phyloP scores from a whole-genome alignment of 2,113 vertebrate species.

The Hyaena hyaena region DNA sequence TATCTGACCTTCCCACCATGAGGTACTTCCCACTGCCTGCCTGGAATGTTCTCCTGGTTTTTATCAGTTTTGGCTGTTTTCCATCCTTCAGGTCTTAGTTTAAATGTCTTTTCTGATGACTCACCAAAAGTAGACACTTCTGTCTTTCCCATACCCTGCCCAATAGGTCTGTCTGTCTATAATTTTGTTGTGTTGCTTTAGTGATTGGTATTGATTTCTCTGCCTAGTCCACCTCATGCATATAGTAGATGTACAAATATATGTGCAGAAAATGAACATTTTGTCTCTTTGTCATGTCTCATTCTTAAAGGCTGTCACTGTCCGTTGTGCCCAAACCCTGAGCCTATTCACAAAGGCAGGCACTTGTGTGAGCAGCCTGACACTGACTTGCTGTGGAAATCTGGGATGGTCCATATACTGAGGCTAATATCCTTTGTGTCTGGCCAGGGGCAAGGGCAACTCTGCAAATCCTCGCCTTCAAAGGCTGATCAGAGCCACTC shows the following conservation, averaged over 20 bases:
- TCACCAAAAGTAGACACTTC: not conserved
- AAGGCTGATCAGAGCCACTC: not conserved
- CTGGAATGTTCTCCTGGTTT: not conserved
- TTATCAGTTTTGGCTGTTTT: not conserved
- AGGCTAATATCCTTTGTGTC: not conserved
- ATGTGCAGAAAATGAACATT: not conserved
- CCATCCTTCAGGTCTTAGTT: not conserved
- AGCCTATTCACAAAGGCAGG: not conserved
- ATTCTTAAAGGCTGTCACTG: not conserved
- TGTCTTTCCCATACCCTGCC: not conserved
- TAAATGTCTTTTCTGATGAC: not conserved
- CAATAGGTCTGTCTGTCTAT: not conserved
- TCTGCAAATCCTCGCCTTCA: not conserved
- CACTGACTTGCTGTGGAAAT: not conserved
- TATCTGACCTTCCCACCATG: not conserved
- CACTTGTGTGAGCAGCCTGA: not conserved
- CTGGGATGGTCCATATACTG: not conserved
- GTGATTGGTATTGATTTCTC: not conserved
- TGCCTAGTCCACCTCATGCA: not conserved
- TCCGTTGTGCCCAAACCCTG: not conserved
- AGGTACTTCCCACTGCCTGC: not conserved
- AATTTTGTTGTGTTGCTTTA: not conserved
- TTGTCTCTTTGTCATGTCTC: not conserved
- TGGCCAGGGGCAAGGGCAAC: not conserved
- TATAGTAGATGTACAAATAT: not conserved